Evolutionary conservation across 2,888 invertebrate species (phyloP).

Genomic region (Trichopoda pennipes): DNA sequence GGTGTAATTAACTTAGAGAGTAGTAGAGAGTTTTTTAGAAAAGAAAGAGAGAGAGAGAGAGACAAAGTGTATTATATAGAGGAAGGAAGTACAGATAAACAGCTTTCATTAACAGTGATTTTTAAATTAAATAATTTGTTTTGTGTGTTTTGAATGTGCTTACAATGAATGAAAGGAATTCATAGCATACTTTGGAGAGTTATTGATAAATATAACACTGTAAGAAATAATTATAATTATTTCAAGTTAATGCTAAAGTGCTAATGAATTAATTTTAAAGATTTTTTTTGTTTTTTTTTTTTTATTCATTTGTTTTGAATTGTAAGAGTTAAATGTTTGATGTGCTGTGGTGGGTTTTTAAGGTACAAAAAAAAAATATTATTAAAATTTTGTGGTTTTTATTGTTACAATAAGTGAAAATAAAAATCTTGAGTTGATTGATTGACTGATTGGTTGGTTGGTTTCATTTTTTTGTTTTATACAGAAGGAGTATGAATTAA

Average conservation of each 20-base stretch:
- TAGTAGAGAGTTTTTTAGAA: background rate
- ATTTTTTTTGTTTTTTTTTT: too few relatives aligned
- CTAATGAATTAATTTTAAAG: background rate
- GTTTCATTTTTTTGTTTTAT: conserved; percentile 64
- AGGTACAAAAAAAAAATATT: background rate
- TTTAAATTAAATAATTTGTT: background rate
- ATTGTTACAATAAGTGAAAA: conserved; percentile 6
- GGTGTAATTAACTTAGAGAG: background rate
- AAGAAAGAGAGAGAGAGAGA: background rate
- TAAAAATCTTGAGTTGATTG: conserved; percentile 35
- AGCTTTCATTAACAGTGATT: background rate
- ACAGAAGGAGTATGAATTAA: conserved; percentile 80
- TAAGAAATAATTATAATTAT: conserved; percentile 11
- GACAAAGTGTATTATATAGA: background rate
- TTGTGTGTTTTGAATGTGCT: background rate
- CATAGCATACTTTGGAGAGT: conserved; percentile 31
- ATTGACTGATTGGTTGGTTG: conserved; percentile 5
- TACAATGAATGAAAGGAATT: conserved; percentile 6
- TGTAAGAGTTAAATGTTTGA: background rate
- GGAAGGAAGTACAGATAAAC: background rate
- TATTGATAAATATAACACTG: conserved; percentile 12
- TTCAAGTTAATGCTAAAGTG: background rate
- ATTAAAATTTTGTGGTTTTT: background rate
- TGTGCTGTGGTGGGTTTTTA: conserved; percentile 4
- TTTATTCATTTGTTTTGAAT: background rate